Conservation (phyloP, 1,140 invertebrate genomes). For the Pararge aegeria region DNA sequence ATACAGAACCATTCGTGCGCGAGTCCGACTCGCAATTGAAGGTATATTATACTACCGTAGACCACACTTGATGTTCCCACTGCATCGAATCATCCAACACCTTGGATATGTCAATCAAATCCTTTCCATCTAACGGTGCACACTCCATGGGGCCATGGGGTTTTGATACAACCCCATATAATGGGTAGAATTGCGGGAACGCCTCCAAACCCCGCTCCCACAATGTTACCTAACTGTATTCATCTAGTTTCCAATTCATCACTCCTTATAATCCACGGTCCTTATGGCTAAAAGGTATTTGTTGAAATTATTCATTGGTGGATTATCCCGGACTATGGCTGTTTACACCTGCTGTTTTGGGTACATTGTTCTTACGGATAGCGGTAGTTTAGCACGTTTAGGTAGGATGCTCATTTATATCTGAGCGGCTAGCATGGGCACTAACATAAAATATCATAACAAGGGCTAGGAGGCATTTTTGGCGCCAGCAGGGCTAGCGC, state of each 20-base stretch:
- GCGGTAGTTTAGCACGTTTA: background rate
- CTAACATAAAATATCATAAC: too few species aligned
- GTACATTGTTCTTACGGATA: background rate
- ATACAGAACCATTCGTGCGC: too few species aligned
- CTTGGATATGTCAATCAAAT: constrained; percentile 41
- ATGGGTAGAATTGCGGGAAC: constrained; percentile 50
- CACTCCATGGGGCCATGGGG: background rate
- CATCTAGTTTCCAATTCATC: background rate
- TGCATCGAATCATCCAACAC: constrained; percentile 20
- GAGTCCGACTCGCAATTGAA: too few species aligned
- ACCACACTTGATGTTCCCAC: constrained; percentile 34
- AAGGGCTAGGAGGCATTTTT: too few species aligned
- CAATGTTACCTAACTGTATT: constrained; percentile 34
- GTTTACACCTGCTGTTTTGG: constrained; percentile 24
- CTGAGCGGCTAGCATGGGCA: too few species aligned
- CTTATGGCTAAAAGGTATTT: background rate
- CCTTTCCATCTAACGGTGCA: constrained; percentile 19
- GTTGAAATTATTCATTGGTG: background rate
- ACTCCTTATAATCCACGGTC: constrained; percentile 2
- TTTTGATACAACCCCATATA: constrained; percentile 28
- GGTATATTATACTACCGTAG: constrained; percentile 1
- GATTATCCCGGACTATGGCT: constrained; percentile 22
- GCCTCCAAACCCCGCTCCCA: constrained; percentile 26
- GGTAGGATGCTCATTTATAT: too few species aligned
- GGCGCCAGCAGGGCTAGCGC: too few species aligned